Conservation (phyloP, 1,140 invertebrate genomes). For the Mya arenaria region DNA sequence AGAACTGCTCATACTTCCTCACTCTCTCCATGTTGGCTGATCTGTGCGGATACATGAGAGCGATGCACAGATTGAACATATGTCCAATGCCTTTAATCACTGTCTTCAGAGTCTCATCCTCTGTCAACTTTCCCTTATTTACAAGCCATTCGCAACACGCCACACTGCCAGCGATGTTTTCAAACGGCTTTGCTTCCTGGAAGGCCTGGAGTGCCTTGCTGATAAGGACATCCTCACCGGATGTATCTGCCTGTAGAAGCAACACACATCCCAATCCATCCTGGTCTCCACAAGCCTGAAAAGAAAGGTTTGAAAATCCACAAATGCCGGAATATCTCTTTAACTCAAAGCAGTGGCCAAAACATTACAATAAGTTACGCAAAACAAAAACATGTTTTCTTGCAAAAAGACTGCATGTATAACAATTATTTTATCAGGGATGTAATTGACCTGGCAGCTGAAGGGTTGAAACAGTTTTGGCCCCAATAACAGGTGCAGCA, state of each 20-base stretch:
- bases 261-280: constrained; percentile 41
- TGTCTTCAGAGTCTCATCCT: constrained; percentile 11
- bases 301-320: too few species aligned
- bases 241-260: constrained; percentile 45
- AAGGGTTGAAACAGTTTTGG: too few species aligned
- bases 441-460: too few species aligned
- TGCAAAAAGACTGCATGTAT: too few species aligned
- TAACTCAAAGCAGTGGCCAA: too few species aligned
- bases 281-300: constrained; percentile 19
- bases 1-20: constrained; percentile 60
- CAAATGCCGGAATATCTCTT: too few species aligned
- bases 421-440: too few species aligned
- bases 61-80: constrained; percentile 50
- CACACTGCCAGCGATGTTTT: constrained; percentile 53
- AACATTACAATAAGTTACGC: too few species aligned
- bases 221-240: constrained; percentile 34
- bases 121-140: background rate
- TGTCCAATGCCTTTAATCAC: constrained; percentile 54
- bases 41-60: constrained; percentile 39
- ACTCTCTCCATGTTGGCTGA: constrained; percentile 29
- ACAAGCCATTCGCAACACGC: constrained; percentile 61
- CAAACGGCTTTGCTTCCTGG: constrained; percentile 14
- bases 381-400: too few species aligned
- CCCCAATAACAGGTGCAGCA: constrained; percentile 30
- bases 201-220: constrained; percentile 54